phyloP scores from a whole-genome alignment of 2,113 vertebrate species.

The Kryptolebias marmoratus region DNA sequence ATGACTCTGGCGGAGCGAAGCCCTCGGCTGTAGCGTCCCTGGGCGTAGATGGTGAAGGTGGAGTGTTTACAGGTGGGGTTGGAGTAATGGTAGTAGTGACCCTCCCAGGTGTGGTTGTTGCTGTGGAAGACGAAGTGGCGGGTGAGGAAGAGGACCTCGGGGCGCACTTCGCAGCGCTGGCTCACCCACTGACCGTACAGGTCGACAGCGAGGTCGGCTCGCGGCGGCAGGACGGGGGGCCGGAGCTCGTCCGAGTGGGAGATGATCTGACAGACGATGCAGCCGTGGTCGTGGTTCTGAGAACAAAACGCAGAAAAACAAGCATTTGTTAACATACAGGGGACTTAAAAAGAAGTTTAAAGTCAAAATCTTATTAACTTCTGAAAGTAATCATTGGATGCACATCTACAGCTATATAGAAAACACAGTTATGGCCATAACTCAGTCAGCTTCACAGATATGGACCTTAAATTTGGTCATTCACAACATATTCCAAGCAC shows the following conservation, averaged over 20 bases:
- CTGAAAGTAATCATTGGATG: too few relatives aligned
- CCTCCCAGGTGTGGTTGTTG: conserved; percentile 97
- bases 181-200: conserved; percentile 96
- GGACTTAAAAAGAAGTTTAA: neutral
- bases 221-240: conserved; percentile 90
- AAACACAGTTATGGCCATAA: too few relatives aligned
- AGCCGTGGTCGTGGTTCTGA: conserved; percentile 89
- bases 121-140: conserved; percentile 96
- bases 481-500: too few relatives aligned
- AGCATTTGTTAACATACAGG: too few relatives aligned
- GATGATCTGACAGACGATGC: conserved; percentile 90
- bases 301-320: neutral
- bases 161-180: conserved; percentile 94
- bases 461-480: too few relatives aligned
- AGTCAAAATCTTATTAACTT: too few relatives aligned
- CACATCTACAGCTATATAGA: too few relatives aligned
- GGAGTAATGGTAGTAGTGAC: conserved; percentile 96
- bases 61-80: conserved; percentile 96
- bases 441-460: neutral
- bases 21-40: conserved; percentile 92
- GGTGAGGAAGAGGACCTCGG: conserved; percentile 95
- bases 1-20: conserved; percentile 87
- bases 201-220: conserved; percentile 87
- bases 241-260: conserved; percentile 89
- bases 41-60: conserved; percentile 94